These are phyloP conservation scores for Agapetus fuscipes DNA, from an alignment of 2,888 invertebrate genomes.

Conservation along the genomic window DNA sequence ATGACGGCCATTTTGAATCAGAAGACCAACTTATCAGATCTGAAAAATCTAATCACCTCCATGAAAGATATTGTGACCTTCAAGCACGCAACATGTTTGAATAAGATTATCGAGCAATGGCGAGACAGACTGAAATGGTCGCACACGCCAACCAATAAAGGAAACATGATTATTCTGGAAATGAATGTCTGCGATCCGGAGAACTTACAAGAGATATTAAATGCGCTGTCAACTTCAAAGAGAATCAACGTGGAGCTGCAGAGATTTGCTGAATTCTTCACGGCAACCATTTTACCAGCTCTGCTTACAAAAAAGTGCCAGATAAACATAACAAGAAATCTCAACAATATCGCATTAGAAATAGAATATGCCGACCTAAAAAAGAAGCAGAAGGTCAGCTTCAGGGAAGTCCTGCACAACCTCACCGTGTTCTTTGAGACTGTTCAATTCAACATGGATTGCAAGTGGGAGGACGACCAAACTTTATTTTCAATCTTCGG, in stretches of 20 bases:
- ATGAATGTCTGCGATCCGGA: constrained; percentile 28
- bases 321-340: constrained; percentile 37
- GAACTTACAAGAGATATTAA: constrained; percentile 35
- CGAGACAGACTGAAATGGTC: constrained; percentile 13
- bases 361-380: constrained; percentile 7
- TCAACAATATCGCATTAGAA: constrained; percentile 30
- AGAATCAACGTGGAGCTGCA: constrained; percentile 37
- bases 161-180: constrained; percentile 10
- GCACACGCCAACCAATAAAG: constrained; percentile 9
- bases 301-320: constrained; percentile 38
- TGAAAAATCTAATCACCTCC: constrained; percentile 3
- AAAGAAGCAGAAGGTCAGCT: constrained; percentile 20
- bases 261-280: constrained; percentile 38
- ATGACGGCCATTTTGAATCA: constrained; percentile 9
- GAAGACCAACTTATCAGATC: constrained; percentile 1
- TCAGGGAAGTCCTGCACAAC: constrained; percentile 39
- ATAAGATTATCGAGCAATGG: constrained; percentile 17
- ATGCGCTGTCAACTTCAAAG: constrained; percentile 33
- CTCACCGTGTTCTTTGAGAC: constrained; percentile 41
- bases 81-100: constrained; percentile 13
- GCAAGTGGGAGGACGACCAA: constrained; percentile 33
- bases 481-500: constrained; percentile 38
- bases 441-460: constrained; percentile 36
- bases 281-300: constrained; percentile 34
- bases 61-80: constrained; percentile 12